Evolutionary conservation across 2,888 invertebrate genomes (phyloP).

Genomic region (Eilema sororculum): DNA sequence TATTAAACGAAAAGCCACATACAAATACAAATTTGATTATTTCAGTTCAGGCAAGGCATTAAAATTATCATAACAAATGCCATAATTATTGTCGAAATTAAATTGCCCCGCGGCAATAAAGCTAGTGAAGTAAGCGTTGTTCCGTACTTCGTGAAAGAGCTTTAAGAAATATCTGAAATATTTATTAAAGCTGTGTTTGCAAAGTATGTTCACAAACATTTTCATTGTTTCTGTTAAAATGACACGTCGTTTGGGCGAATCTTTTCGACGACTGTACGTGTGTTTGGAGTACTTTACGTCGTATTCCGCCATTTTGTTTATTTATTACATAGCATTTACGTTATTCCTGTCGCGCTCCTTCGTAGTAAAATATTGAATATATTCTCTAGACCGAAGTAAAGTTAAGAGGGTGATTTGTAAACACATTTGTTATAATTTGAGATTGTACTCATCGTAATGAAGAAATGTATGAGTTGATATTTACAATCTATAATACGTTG

Average conservation of each 20-base stretch:
- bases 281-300: slow-evolving; percentile 20
- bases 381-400: neutral
- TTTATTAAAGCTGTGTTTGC: slow-evolving; percentile 36
- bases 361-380: slow-evolving; percentile 16
- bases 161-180: slow-evolving; percentile 33
- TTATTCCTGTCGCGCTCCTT: slow-evolving; percentile 7
- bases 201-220: slow-evolving; percentile 31
- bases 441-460: slow-evolving; percentile 3
- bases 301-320: slow-evolving; percentile 19
- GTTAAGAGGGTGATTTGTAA: neutral
- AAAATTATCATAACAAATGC: slow-evolving; percentile 37
- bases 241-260: slow-evolving; percentile 31
- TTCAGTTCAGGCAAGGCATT: slow-evolving; percentile 21
- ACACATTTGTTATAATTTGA: slow-evolving; percentile 3
- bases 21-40: slow-evolving; percentile 23
- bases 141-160: slow-evolving; percentile 21
- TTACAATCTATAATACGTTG: neutral
- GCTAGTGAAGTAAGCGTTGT: slow-evolving; percentile 36
- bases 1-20: neutral
- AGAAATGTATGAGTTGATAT: neutral
- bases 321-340: slow-evolving; percentile 23
- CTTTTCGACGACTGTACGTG: slow-evolving; percentile 14
- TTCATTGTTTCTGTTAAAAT: slow-evolving; percentile 30
- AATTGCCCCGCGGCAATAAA: slow-evolving; percentile 32
- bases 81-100: slow-evolving; percentile 35